phyloP scores from a whole-genome alignment of 1,140 invertebrate genomes.

The Tribolium castaneum region DNA sequence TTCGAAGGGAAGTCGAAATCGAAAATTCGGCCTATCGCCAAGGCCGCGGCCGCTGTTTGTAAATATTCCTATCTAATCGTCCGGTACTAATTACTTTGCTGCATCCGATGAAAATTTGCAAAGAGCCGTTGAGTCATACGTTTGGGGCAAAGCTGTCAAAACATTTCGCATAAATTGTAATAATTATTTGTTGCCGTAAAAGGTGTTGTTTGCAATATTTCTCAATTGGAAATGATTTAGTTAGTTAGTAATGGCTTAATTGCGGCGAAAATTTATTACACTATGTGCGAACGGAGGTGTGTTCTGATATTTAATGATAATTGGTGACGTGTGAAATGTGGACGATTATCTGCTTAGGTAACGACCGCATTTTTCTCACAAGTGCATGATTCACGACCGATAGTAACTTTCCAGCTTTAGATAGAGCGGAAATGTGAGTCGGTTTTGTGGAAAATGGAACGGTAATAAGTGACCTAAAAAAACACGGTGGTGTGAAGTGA shows the following conservation, averaged over 20 bases:
- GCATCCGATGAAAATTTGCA: no score
- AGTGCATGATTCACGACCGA: background rate
- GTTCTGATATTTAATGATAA: constrained; percentile 23
- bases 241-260: background rate
- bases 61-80: background rate
- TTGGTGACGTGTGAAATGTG: background rate
- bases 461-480: background rate
- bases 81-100: background rate
- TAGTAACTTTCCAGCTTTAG: background rate
- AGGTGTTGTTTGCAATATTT: background rate
- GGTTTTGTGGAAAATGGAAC: background rate
- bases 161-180: background rate
- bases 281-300: constrained; percentile 22
- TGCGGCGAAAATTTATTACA: background rate
- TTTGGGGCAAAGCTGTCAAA: background rate
- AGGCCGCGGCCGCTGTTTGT: background rate
- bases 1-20: background rate
- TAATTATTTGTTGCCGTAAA: background rate
- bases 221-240: background rate
- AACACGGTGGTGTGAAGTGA: background rate
- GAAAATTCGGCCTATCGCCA: background rate
- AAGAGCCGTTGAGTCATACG: background rate
- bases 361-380: constrained; percentile 16
- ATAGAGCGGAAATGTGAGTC: background rate
- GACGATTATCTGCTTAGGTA: constrained; percentile 1